Evolutionary conservation across 2,888 invertebrate genomes (phyloP), one percentile per base, ranked within the genome.

Genomic region (Temnothorax ravouxi): DNA sequence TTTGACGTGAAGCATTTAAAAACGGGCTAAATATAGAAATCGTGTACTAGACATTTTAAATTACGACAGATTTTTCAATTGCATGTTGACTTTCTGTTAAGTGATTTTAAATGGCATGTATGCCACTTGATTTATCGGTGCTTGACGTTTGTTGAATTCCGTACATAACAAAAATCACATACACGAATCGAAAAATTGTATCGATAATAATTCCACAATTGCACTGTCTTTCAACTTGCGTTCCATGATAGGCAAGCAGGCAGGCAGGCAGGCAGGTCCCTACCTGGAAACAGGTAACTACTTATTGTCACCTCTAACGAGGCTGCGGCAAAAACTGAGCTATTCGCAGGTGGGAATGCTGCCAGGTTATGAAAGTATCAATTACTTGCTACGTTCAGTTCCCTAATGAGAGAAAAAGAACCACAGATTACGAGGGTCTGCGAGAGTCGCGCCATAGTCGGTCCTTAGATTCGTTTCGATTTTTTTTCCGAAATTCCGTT

Each of bases 231-330:
- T 76, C 50, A 77, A 56, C 44, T 61, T 34, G 79, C 82, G 89
- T 87, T 87, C 86, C 87, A 67, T 67, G 64, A 66, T 52, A 56
- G 47, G 72, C 82, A 64, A 62, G 74, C 83, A 38, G 61, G 41
- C 84, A 25, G 61, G 41, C 83, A 81, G 86, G 82, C 79, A 80
- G 83, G 84, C 84, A 84, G 83, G 76, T 88, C 92, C 86, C 86
- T 94, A 93, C 93, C 91, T 93, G 93, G 94, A 94, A 94, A 92
- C 90, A 90, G 90, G 88, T 92, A 93, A 93, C 93, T 93, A 94
- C 93, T 94, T 94, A 94, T 94, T 94, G 94, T 94, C 94, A 94
- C 94, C 94, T 94, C 90, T 94, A 94, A 94, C 93, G 94, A 94
- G 93, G 91, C 91, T 89, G 88, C 84, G 44, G 88, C 89, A 92